Evolutionary conservation across 2,113 vertebrate species (phyloP).

Genomic region (Chaetops frenatus): DNA sequence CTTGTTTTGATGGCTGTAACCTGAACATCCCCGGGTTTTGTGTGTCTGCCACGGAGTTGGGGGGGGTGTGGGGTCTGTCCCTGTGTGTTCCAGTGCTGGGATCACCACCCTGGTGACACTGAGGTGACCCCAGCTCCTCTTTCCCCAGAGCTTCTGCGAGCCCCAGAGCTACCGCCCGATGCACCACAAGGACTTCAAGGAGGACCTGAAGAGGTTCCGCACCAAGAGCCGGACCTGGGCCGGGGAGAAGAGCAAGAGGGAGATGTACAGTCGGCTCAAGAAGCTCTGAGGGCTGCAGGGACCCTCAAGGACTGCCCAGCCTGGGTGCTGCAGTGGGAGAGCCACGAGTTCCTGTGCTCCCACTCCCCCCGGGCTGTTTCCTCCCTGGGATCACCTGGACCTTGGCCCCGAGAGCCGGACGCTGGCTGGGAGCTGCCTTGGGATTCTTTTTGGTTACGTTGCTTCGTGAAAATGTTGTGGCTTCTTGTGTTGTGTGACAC

Average conservation of each 20-base stretch:
- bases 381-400: not conserved
- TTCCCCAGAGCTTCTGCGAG: constrained; percentile 81
- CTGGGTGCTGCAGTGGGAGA: not conserved
- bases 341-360: not conserved
- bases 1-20: rapidly evolving
- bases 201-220: constrained; percentile 86
- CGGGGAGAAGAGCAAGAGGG: constrained; percentile 91
- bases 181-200: constrained; percentile 93
- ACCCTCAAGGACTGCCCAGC: not conserved
- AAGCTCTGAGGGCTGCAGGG: constrained; percentile 73
- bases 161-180: constrained; percentile 91
- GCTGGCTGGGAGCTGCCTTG: not conserved
- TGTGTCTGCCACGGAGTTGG: rapidly evolving
- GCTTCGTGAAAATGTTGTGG: not conserved
- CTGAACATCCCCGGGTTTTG: rapidly evolving
- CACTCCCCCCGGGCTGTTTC: not conserved
- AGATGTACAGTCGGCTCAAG: constrained; percentile 93
- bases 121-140: not conserved
- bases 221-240: constrained; percentile 93
- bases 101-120: rapidly evolving
- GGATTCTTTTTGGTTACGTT: not conserved
- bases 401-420: rapidly evolving
- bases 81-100: too few relatives aligned
- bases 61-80: too few relatives aligned
- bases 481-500: not conserved